Evolutionary conservation across 2,888 invertebrate species (phyloP), one percentile per base, ranked within the genome.

Genomic region (Anarsia innoxiella): DNA sequence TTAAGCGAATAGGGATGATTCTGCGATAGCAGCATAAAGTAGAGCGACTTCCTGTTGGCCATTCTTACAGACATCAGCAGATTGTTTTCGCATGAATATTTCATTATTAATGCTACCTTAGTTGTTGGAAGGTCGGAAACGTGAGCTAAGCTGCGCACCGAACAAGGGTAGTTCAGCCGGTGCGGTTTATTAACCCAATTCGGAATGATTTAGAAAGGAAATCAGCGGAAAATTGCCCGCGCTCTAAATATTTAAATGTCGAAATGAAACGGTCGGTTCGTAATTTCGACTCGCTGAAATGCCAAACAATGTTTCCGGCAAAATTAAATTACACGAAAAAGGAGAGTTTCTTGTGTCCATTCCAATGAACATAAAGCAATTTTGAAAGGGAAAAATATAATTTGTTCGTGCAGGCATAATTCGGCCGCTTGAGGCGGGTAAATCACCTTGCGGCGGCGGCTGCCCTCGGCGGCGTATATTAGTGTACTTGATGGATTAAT

Each of bases 41-140:
- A n/a, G n/a, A n/a, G n/a, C n/a, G n/a, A 5, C 6, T 19, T 19
- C 19, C 19, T 19, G 25, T 25, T 25, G 32, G 32, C 13, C 25
- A 15, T 15, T 10, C 33, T 12, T 14, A 9, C 15, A 23, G 15
- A 11, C 33, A 33, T 26, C 33, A 33, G 33, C 33, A 33, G 25
- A 33, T 33, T 33, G 33, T 33, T 33, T 26, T 14, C 26, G 10
- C 33, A 59, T 72, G 65, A 70, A 71, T 74, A 66, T 73, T 72
- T 68, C 58, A 72, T 68, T 56, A 59, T 59, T 51, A 61, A 64
- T 59, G 51, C 46, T 52, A 45, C 49, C n/a, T n/a, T 53, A 49
- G 44, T 37, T 52, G 49, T 49, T 51, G 49, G 51, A 10, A 25
- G 25, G 25, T 25, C 25, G 25, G 3, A n/a, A n/a, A 9, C 25